Percentiles rank a stretch among this genome's conserved stretches.
phyloP scores from a whole-genome alignment of 2,888 invertebrate species.

The Caenorhabditis sp. region DNA sequence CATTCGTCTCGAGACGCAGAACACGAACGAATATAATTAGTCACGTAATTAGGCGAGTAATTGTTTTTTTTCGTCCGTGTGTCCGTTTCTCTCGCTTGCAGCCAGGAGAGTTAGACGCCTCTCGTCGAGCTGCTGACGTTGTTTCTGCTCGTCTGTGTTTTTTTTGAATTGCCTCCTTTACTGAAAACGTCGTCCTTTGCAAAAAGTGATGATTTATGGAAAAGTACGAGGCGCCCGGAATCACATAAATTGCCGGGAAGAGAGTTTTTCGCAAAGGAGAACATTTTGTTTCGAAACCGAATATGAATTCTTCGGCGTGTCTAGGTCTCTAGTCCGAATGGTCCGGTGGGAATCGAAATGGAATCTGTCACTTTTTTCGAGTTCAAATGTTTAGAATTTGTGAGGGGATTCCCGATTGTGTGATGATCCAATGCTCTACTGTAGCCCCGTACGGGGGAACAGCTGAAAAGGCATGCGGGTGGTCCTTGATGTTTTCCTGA shows the following conservation, averaged over 20 bases:
- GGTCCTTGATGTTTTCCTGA: too few relatives aligned
- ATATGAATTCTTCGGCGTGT: constrained; percentile 41
- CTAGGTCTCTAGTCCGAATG: background rate
- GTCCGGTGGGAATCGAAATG: constrained; percentile 9
- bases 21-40: constrained; percentile 66
- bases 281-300: constrained; percentile 36
- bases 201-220: constrained; percentile 45
- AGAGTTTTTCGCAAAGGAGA: constrained; percentile 46
- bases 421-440: too few relatives aligned
- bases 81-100: constrained; percentile 18
- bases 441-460: too few relatives aligned
- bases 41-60: constrained; percentile 67
- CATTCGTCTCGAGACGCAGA: constrained; percentile 13
- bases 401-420: too few relatives aligned
- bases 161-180: constrained; percentile 13
- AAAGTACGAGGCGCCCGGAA: constrained; percentile 29
- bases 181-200: background rate
- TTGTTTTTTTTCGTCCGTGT: constrained; percentile 60
- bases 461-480: too few relatives aligned
- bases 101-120: constrained; percentile 29
- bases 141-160: constrained; percentile 14
- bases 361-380: constrained; percentile 40
- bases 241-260: constrained; percentile 38
- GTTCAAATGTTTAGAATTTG: constrained; percentile 14
- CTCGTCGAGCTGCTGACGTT: constrained; percentile 18